Base-by-base conservation (phyloP, 2,888 invertebrate species). In the Euclidia mi region DNA sequence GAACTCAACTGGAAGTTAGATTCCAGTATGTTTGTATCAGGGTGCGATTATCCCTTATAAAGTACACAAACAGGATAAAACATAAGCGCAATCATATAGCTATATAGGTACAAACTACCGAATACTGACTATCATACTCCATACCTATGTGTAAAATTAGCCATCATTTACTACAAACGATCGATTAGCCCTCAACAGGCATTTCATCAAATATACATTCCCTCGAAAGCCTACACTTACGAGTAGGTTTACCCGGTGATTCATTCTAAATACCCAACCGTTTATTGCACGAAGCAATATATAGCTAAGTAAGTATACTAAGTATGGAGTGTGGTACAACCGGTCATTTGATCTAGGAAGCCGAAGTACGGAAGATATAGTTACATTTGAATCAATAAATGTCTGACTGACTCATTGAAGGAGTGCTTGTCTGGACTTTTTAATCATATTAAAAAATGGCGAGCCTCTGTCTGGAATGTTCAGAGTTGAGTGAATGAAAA, bases 321-420 rank as follows among this genome's bases (percentile, higher is more conserved):
- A 43, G 25, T 48, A 37, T 20, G 42, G 25, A 38, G 37, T 37
- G 32, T 1, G 3, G 14, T 42, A 42, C 56, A 63, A 60, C 64
- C 56, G 45, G 74, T 71, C 64, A 71, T 71, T 60, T 56, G 60
- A 74, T 74, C 59, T 71, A 73, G 64, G 73, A 74, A 74, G 74
- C 74, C 74, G 14, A 34, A 34, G 14, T 37, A 48, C 59, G 57
- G 64, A 69, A 60, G 69, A 42, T 56, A 65, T 38, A 29, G 44
- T 48, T 55, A 62, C 63, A 55, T 61, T 73, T 56, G 55, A 64
- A 69, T 74, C 73, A 44, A 70, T 72, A 56, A 58, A 59, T 38
- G 61, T 64, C 53, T 45, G 52, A 48, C 25, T 63, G 68, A 72
- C 53, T 65, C 66, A 64, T 48, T 50, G 17, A 17, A 49, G 35